Evolutionary conservation across 1,140 invertebrate species (phyloP).

Genomic region (Drosophila pectinifera): DNA sequence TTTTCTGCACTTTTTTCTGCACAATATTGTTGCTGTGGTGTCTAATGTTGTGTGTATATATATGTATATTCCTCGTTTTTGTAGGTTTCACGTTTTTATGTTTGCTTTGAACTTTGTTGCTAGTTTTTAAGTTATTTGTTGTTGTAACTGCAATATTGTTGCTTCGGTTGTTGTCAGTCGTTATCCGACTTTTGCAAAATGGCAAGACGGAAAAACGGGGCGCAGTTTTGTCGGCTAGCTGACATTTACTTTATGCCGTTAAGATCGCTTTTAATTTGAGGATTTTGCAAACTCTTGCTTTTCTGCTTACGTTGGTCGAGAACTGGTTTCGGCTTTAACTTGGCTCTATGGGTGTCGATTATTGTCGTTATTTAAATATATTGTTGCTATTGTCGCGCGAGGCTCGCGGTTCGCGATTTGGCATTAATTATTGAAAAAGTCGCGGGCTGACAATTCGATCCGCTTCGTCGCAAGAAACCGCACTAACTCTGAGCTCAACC

Average conservation of each 20-base stretch:
- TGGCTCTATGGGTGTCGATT: constrained; percentile 32
- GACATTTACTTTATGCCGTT: constrained; percentile 71
- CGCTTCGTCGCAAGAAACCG: constrained; percentile 26
- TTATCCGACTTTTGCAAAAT: constrained; percentile 35
- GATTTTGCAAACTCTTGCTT: constrained; percentile 37
- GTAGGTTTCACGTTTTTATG: constrained; percentile 61
- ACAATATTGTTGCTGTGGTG: constrained; percentile 61
- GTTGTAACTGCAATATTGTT: constrained; percentile 21
- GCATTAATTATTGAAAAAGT: constrained; percentile 62
- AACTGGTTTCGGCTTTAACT: constrained; percentile 63
- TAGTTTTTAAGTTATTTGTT: constrained; percentile 23
- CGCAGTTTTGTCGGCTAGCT: constrained; percentile 48
- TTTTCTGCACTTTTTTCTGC: constrained; percentile 42
- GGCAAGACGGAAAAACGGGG: constrained; percentile 56
- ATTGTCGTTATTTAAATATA: constrained; percentile 52
- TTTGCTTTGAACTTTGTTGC: constrained; percentile 63
- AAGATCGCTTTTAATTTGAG: constrained; percentile 36
- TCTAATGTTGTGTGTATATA: constrained; percentile 53
- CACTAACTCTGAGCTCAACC: constrained; percentile 41
- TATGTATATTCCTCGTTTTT: constrained; percentile 37
- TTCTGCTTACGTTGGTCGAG: constrained; percentile 63
- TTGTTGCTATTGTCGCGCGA: constrained; percentile 45
- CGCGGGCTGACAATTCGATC: constrained; percentile 38
- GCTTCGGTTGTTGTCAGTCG: constrained; percentile 12
- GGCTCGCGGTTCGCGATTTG: constrained; percentile 23